Evolutionary conservation across 1,140 invertebrate genomes (phyloP).

Genomic region (Drosophila obscura): DNA sequence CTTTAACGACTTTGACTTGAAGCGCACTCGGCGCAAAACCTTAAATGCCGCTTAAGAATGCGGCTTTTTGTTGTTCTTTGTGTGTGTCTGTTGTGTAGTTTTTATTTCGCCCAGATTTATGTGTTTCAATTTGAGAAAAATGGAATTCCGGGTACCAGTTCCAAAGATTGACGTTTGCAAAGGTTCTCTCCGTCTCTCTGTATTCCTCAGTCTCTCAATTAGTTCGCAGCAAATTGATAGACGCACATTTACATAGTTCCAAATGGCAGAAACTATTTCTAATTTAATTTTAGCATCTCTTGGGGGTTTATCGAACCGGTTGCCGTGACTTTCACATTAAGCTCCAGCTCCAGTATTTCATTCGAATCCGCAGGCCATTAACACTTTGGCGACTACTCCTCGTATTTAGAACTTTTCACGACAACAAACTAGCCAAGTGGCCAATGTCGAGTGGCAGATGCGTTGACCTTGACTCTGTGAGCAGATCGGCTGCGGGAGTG

Average conservation of each 20-base stretch:
- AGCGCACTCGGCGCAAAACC: constrained; percentile 48
- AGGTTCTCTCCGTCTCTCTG: not conserved
- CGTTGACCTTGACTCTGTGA: constrained; percentile 49
- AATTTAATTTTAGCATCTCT: constrained; percentile 53
- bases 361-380: constrained; percentile 50
- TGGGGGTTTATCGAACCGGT: constrained; percentile 59
- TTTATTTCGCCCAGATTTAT: constrained; percentile 55
- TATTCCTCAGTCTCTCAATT: constrained; percentile 36
- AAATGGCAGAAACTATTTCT: constrained; percentile 41
- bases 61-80: constrained; percentile 18
- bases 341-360: constrained; percentile 16
- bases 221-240: constrained; percentile 40
- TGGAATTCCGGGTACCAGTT: constrained; percentile 73
- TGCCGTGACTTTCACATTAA: constrained; percentile 21
- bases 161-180: constrained; percentile 39
- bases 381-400: constrained; percentile 32
- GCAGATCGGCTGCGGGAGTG: too few species aligned
- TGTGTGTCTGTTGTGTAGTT: not conserved
- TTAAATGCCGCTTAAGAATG: constrained; percentile 45
- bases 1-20: constrained; percentile 64
- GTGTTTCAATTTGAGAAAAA: constrained; percentile 60
- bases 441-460: constrained; percentile 57
- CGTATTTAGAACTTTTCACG: constrained; percentile 60
- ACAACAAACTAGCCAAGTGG: constrained; percentile 17
- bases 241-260: constrained; percentile 63